Base-by-base conservation (phyloP, 2,888 invertebrate genomes). In the Callimorpha dominula region DNA sequence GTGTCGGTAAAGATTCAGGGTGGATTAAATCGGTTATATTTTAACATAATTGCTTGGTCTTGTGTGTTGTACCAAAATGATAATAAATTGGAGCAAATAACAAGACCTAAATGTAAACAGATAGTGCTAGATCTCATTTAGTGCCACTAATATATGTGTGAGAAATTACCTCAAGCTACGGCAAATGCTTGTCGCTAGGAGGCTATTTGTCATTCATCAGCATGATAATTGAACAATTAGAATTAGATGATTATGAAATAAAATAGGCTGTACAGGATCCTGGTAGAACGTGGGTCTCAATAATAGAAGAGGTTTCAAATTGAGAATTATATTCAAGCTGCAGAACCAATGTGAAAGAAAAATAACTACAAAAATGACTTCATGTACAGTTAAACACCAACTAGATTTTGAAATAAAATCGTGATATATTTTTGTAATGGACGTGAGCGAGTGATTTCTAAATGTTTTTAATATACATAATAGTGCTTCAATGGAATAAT, bases 381-480 rank as follows among this genome's bases (percentile, higher is more conserved):
- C 46, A 60, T 69, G 70, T 54, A 12, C 11, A n/a, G 46, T 17
- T 40, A 76, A 66, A 76, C 66, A 65, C 14, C 52, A 31, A 42
- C 63, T 49, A 15, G 65, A 74, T 70, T 71, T 77, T 49, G 54
- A 74, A 74, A 75, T 65, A 72, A 57, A 75, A 52, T 73, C 49
- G 52, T 64, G 75, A 75, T 76, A 78, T 75, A 73, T 78, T 77
- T 77, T 70, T 74, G 66, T 74, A 67, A 71, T 76, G 50, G 65
- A 70, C 71, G 74, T 65, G 54, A 74, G 46, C 62, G 75, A 81
- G 66, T 65, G 80, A 73, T 78, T 70, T 70, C 74, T 72, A 78
- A 82, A 82, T 74, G 73, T 72, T 76, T 77, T 78, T 80, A 76
- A 81, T 81, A 78, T 81, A 50, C 78, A 80, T 82, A 81, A 80